These are phyloP conservation scores for Anableps anableps DNA, from an alignment of 2,797 vertebrate species.

Conservation along the genomic window DNA sequence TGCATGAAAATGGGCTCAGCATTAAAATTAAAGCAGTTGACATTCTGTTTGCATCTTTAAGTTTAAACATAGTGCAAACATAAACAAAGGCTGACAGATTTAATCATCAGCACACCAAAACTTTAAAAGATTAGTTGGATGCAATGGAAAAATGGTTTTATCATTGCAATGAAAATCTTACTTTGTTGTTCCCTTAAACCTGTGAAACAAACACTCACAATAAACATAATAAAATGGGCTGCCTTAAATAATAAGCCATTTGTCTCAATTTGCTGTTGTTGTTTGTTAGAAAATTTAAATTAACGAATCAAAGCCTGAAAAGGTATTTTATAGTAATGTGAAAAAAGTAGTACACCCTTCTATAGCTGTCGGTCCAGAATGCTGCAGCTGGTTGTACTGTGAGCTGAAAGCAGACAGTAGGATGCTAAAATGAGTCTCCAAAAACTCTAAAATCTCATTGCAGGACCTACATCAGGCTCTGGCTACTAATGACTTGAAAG, in stretches of 20 bases:
- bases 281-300: background rate
- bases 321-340: background rate
- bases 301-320: background rate
- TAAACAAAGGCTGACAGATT: background rate
- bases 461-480: background rate
- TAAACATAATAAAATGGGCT: background rate
- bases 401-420: background rate
- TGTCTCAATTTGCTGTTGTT: no score
- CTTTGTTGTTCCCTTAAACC: background rate
- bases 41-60: background rate
- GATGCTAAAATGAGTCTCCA: background rate
- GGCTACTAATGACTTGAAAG: background rate
- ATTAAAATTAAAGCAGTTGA: background rate
- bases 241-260: background rate
- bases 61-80: background rate
- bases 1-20: background rate
- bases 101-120: background rate
- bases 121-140: background rate
- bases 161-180: background rate
- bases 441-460: background rate
- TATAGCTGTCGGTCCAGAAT: background rate
- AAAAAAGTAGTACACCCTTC: background rate
- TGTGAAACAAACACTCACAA: background rate
- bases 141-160: background rate
- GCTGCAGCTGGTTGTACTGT: background rate